Evolutionary conservation across 2,888 invertebrate genomes (phyloP), one percentile per base, ranked within the genome.

Genomic region (Dexiosoma caninum): DNA sequence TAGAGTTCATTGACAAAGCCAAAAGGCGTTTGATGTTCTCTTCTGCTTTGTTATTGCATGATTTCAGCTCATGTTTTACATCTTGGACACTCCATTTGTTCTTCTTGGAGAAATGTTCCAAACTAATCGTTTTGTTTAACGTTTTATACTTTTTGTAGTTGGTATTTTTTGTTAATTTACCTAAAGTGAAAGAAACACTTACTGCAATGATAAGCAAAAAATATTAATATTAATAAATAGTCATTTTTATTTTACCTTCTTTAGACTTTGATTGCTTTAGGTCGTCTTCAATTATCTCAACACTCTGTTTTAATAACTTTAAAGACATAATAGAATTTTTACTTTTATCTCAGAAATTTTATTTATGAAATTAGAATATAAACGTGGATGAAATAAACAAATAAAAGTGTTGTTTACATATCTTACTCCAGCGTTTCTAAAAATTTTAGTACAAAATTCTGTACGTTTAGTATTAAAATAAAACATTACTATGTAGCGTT

Each of bases 251-350:
- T 44, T 44, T 60, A 78, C 80, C 60, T 64, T 69, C 72, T 19
- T 78, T 78, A 9, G 62, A 66, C 37, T 66, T 49, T 10, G 40
- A 27, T 10, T 44, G 12, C 3, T 64, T 60, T 7, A 66, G 19
- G 40, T 80, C 77, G 27, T 80, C 76, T 59, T 84, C 80, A 53
- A 84, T 27, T 60, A 84, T 77, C 16, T 83, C 83, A 3, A 84
- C 67, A 78, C 84, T 84, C 71, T 81, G 79, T 42, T 82, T 84
- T 62, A 84, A 82, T 37, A 84, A 67, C 64, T 81, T 79, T 16
- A 83, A 35, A 30, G 84, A 84, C 84, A 84, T 84, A 51, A n/a
- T n/a, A n/a, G n/a, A n/a, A n/a, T n/a, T n/a, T n/a, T n/a, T n/a
- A n/a, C n/a, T n/a, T n/a, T 71, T 71, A 30, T 42, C 5, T 12